Evolutionary conservation across 2,113 vertebrate genomes (phyloP), one percentile per base, ranked within the genome.

Genomic region (Cyanoderma ruficeps): DNA sequence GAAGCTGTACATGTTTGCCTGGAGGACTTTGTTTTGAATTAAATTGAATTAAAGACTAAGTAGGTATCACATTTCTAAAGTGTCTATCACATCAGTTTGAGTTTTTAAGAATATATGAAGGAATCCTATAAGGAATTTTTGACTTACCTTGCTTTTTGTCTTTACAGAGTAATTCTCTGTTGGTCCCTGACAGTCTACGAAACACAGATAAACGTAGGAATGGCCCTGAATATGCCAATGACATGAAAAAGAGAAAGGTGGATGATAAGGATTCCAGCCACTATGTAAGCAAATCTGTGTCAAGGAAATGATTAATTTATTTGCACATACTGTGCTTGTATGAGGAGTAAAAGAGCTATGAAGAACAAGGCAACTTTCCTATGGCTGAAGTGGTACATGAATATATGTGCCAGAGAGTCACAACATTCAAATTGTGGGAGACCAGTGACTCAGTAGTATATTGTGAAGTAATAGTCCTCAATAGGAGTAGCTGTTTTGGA

Each of bases 181-280:
- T 98, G 97, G 97, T 98, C 72, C 94, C 98, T 0, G 98, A 98
- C 79, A 98, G 97, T 89, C 96, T 98, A 70, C 97, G 98, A 93
- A 97, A 93, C 80, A 96, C 98, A 82, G 98, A 98, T 97, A 98
- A 98, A 98, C 98, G 98, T 47, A 98, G 98, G 93, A 98, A 98
- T 92, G 98, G 98, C 27, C 98, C 98, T 53, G 98, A 98, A 56
- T 98, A 98, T 98, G 96, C 98, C 81, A 98, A 97, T 94, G 98
- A 98, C 95, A 96, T 98, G 50, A 98, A 98, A 97, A 98, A 98
- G 95, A 98, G 98, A 95, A 98, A 98, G 94, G 98, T 98, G 94
- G 98, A 98, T 88, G 98, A 98, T 97, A 98, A 98, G 87, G 98
- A 98, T 95, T 98, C 98, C 75, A 98, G 98, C 94, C 98, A 98